Conservation (phyloP, 2,113 vertebrate genomes). For the Takifugu flavidus region DNA sequence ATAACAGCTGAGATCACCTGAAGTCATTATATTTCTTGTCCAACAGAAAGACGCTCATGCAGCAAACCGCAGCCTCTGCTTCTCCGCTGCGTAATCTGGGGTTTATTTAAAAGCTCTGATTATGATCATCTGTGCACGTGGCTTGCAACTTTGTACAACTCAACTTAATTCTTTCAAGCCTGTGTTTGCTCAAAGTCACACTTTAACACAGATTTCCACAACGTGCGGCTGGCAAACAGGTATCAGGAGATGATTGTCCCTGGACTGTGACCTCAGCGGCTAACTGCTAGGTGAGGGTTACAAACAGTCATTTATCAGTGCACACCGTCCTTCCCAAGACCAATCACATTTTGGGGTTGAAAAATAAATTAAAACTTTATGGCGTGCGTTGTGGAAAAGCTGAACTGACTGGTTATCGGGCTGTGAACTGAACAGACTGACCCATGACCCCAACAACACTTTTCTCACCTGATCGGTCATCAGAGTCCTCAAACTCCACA, state of each 20-base stretch:
- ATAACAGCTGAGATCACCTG: constrained; percentile 45
- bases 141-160: constrained; percentile 37
- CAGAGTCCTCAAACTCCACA: constrained; percentile 88
- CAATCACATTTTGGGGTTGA: too few species aligned
- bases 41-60: constrained; percentile 54
- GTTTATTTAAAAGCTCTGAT: constrained; percentile 44
- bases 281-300: background rate
- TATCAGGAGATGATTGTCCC: constrained; percentile 1
- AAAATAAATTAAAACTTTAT: too few species aligned
- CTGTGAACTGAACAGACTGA: background rate
- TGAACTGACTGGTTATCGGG: too few species aligned
- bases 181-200: constrained; percentile 8
- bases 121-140: constrained; percentile 25
- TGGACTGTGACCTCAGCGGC: constrained; percentile 15
- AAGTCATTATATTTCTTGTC: constrained; percentile 51
- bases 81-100: constrained; percentile 49
- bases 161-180: constrained; percentile 11
- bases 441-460: background rate
- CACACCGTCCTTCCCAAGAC: background rate
- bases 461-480: constrained; percentile 84
- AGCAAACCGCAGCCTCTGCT: constrained; percentile 48
- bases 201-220: constrained; percentile 12
- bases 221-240: background rate
- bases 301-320: background rate
- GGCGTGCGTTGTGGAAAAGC: too few species aligned